Conservation (phyloP, 2,113 vertebrate species). For the Halcyon malimbica region DNA sequence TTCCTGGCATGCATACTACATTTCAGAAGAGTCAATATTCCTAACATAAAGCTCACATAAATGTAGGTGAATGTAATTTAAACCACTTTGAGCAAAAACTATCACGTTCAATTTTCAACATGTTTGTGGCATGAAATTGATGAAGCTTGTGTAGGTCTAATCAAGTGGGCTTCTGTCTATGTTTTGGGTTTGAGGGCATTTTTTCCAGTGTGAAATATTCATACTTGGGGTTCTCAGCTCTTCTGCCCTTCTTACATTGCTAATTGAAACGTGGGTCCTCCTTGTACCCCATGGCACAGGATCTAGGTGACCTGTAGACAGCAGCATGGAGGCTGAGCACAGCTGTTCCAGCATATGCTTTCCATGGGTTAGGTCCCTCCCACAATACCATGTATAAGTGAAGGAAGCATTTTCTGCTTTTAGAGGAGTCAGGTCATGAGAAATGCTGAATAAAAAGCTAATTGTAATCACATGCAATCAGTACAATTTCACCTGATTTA, state of each 20-base stretch:
- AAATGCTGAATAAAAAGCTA: background rate
- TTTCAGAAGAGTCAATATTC: background rate
- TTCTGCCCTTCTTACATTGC: background rate
- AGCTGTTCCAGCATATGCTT: background rate
- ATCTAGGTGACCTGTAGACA: background rate
- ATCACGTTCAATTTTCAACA: background rate
- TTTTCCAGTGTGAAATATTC: background rate
- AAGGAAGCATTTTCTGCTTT: background rate
- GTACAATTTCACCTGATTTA: background rate
- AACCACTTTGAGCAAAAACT: background rate
- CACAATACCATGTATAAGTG: background rate
- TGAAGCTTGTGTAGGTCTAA: background rate
- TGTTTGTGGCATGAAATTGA: background rate
- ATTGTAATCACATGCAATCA: background rate
- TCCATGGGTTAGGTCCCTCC: background rate
- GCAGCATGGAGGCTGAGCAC: background rate
- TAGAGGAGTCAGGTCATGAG: background rate
- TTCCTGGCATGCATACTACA: background rate
- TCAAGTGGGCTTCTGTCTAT: background rate
- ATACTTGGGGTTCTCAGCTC: background rate
- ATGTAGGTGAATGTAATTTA: background rate
- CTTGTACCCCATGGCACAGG: background rate
- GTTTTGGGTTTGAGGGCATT: background rate
- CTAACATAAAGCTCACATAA: background rate
- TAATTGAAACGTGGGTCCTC: background rate